Percentiles rank a stretch among this genome's conserved stretches.
These are phyloP conservation scores for Calameuta idolon DNA, from an alignment of 2,888 invertebrate genomes.

Conservation along the genomic window DNA sequence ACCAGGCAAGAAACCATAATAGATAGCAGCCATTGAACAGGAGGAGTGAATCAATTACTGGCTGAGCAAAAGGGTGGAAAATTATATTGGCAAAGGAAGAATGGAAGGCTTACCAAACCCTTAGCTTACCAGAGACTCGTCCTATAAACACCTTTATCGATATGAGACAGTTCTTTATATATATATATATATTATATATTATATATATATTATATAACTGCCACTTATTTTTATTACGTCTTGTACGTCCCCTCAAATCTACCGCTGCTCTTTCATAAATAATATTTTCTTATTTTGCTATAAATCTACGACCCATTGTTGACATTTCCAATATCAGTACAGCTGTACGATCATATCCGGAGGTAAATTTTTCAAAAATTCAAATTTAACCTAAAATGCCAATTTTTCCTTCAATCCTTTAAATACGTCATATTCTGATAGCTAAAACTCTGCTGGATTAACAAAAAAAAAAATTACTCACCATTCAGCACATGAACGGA, in stretches of 20 bases:
- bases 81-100: conserved; percentile 37
- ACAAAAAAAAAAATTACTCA: conserved; percentile 59
- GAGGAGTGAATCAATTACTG: conserved; percentile 48
- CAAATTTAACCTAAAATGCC: no score
- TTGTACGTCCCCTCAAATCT: neutral
- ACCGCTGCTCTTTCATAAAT: neutral
- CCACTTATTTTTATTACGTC: neutral
- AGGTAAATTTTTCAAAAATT: neutral
- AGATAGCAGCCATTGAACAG: conserved; percentile 36
- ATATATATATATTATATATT: neutral
- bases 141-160: neutral
- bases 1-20: conserved; percentile 19
- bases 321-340: neutral
- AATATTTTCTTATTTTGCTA: neutral
- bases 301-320: neutral
- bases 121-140: neutral
- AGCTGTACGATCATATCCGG: neutral
- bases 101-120: neutral
- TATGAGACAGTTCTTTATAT: neutral
- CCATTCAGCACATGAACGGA: conserved; percentile 84
- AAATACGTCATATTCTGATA: neutral
- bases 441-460: neutral
- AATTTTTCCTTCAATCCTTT: no score
- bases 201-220: neutral
- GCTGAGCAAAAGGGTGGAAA: conserved; percentile 43